Percentiles rank a stretch among this genome's conserved stretches.
These are phyloP conservation scores for Athene cunicularia DNA, from an alignment of 2,113 vertebrate species.

Conservation along the genomic window DNA sequence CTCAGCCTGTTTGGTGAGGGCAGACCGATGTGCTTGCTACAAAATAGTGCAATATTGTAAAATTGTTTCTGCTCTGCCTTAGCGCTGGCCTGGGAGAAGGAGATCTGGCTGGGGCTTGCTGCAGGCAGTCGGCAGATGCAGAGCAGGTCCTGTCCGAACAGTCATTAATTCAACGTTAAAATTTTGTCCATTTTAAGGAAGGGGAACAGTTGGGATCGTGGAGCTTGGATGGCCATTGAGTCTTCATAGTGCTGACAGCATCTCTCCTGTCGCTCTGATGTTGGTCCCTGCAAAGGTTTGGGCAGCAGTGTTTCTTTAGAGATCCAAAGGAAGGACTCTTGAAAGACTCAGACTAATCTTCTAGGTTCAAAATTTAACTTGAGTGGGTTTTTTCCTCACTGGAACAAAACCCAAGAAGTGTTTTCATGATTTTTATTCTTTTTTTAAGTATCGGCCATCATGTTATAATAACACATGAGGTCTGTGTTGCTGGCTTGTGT, in stretches of 20 bases:
- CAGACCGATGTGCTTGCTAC: background rate
- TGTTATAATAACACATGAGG: fast-evolving
- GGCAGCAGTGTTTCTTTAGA: background rate
- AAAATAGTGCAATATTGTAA: fast-evolving
- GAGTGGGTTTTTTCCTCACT: background rate
- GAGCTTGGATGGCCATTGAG: background rate
- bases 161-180: background rate
- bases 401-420: background rate
- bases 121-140: fast-evolving
- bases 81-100: background rate
- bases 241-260: fast-evolving
- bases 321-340: background rate
- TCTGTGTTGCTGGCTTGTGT: background rate
- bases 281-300: background rate
- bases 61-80: background rate
- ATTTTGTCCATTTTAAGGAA: background rate
- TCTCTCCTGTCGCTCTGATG: background rate
- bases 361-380: background rate
- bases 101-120: fast-evolving
- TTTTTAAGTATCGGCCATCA: fast-evolving
- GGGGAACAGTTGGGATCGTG: too few species aligned
- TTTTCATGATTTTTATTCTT: background rate
- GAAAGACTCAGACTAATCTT: background rate
- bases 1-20: background rate
- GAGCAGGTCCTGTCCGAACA: background rate